These are phyloP conservation scores for Rattus norvegicus DNA, from an alignment of 2,113 vertebrate genomes.

Conservation along the genomic window GRCr8 NC_086021.1:100131501-100132000, in stretches of 20 bases:
- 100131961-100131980: accelerated
- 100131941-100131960: not conserved
- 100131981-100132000: slow-evolving; percentile 94
- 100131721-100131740: no score
- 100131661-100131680: not conserved
- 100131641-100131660: slow-evolving; percentile 5
- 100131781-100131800: not conserved
- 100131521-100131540: slow-evolving; percentile 11
- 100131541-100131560: not conserved
- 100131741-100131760: not conserved
- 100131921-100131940: not conserved
- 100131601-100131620: not conserved
- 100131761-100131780: not conserved
- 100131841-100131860: not conserved
- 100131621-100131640: slow-evolving; percentile 2
- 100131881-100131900: not conserved
- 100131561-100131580: not conserved
- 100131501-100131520: not conserved
- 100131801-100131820: not conserved
- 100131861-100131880: not conserved
- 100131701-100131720: not conserved
- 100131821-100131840: not conserved
- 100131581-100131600: no score
- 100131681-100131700: not conserved
- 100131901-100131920: not conserved